Evolutionary conservation across 2,113 vertebrate species (phyloP).

Genomic region (Seriola aureovittata): DNA sequence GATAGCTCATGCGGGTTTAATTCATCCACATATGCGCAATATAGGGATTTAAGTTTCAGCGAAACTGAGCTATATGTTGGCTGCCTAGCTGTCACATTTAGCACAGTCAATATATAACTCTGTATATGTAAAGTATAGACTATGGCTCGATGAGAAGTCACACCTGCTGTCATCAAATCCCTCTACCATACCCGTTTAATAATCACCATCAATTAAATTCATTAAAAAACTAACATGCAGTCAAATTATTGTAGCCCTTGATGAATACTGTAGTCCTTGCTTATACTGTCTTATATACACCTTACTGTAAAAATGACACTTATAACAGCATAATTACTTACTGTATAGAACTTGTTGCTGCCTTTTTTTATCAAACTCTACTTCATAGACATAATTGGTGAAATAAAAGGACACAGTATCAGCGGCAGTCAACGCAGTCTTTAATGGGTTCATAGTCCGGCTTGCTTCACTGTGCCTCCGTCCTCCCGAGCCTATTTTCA

Average conservation of each 20-base stretch:
- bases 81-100: no score
- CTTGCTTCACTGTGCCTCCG: neutral
- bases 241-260: neutral
- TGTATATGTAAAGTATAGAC: neutral
- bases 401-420: neutral
- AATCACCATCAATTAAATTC: neutral
- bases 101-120: neutral
- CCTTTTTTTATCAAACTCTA: neutral
- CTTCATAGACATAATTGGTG: neutral
- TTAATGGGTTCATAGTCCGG: constrained; percentile 9
- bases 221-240: neutral
- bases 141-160: neutral
- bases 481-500: neutral
- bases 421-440: neutral
- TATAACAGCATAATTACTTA: neutral
- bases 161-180: neutral
- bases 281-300: neutral
- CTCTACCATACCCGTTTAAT: neutral
- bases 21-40: neutral
- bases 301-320: neutral
- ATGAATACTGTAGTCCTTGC: neutral
- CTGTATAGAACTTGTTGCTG: neutral
- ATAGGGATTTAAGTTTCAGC: no score
- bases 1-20: neutral
- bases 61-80: no score